Conservation (phyloP, 2,888 invertebrate species). For the Mellilla xanthometata region DNA sequence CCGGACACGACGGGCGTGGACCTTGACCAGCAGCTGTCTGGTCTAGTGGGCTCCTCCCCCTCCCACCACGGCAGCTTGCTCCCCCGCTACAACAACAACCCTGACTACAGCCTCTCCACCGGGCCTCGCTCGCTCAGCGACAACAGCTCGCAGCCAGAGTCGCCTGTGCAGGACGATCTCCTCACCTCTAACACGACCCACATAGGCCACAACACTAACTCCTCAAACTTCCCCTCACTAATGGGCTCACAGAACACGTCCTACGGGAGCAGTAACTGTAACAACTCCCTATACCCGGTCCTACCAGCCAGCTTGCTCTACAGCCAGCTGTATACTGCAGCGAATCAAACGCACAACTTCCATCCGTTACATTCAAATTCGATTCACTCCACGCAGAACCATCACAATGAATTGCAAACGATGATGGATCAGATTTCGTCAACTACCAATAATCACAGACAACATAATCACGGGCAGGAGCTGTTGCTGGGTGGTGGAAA, state of each 20-base stretch:
- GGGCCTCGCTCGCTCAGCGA: slow-evolving; percentile 91
- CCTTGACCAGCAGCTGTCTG: slow-evolving; percentile 88
- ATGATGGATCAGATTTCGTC: slow-evolving; percentile 90
- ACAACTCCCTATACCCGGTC: slow-evolving; percentile 89
- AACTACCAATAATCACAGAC: slow-evolving; percentile 82
- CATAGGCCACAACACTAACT: slow-evolving; percentile 82
- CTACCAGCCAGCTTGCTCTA: slow-evolving; percentile 91
- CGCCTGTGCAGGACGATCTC: slow-evolving; percentile 91
- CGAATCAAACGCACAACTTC: slow-evolving; percentile 88
- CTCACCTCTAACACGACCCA: slow-evolving; percentile 84
- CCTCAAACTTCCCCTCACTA: slow-evolving; percentile 85
- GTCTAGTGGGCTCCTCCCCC: slow-evolving; percentile 82
- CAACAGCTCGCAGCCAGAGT: slow-evolving; percentile 91
- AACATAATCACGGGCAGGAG: slow-evolving; percentile 70
- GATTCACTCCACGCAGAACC: slow-evolving; percentile 84
- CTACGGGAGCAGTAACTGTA: slow-evolving; percentile 84
- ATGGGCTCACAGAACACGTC: slow-evolving; percentile 84
- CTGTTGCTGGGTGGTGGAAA: slow-evolving; percentile 82
- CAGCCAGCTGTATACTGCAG: slow-evolving; percentile 91
- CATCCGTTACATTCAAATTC: slow-evolving; percentile 86
- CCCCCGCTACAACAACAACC: slow-evolving; percentile 86
- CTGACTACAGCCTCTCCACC: slow-evolving; percentile 85
- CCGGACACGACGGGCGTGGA: slow-evolving; percentile 91
- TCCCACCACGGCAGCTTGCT: slow-evolving; percentile 84
- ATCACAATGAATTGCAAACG: slow-evolving; percentile 87